Conservation (phyloP, 1,140 invertebrate genomes). For the Aphelenchoides fujianensis region DNA sequence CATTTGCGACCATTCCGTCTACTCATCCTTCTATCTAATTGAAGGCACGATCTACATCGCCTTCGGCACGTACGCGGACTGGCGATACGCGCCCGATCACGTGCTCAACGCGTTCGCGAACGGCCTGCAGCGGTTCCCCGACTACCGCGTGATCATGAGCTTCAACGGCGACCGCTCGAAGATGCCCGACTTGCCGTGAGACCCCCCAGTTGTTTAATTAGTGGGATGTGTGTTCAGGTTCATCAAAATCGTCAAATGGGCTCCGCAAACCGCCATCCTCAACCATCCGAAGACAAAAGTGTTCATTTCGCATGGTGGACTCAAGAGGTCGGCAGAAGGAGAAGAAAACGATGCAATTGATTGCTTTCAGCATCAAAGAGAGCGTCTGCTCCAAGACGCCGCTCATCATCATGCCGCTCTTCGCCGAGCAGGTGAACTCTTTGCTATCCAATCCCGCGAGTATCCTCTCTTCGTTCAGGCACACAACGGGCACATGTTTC, state of each 20-base stretch:
- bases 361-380: constrained; percentile 17
- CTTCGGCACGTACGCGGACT: constrained; percentile 46
- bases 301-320: constrained; percentile 43
- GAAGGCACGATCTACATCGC: constrained; percentile 47
- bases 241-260: constrained; percentile 36
- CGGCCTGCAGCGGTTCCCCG: constrained; percentile 25
- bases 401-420: background rate
- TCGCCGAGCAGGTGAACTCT: constrained; percentile 5
- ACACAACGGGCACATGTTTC: background rate
- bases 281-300: constrained; percentile 36
- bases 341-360: background rate
- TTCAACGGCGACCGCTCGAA: constrained; percentile 32
- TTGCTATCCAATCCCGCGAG: no score
- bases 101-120: constrained; percentile 31
- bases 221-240: no score
- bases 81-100: constrained; percentile 40
- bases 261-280: constrained; percentile 45
- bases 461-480: no score
- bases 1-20: no score
- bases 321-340: constrained; percentile 33
- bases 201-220: no score
- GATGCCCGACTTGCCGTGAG: constrained; percentile 26
- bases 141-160: constrained; percentile 47
- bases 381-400: constrained; percentile 3
- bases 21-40: no score